Base-by-base conservation (phyloP, 2,888 invertebrate species). In the Dasysyrphus albostriatus region DNA sequence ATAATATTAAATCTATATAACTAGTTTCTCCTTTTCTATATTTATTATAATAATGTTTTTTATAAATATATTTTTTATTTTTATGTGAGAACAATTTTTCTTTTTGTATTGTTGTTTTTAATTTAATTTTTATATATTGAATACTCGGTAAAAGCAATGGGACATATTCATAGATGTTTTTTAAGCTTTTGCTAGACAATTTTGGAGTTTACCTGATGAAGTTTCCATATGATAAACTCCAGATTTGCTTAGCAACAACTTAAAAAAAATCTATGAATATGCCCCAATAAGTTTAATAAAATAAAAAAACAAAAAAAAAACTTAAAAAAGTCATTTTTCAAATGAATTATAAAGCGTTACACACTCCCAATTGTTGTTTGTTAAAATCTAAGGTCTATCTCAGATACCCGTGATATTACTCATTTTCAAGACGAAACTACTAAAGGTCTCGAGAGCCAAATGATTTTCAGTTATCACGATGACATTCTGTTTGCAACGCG, bases 361-460 rank as follows among this genome's bases (percentile, higher is more conserved):
- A 67, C 32, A 65, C 16, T 65, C 42, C n/a, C 39, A 19, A 32
- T 44, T n/a, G n/a, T 44, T 44, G 5, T 29, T 16, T 44, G 14
- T 44, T 59, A 14, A 24, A 54, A 19, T 12, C 14, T 44, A 29
- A 44, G 2, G 1, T 12, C 14, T 34, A 4, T 10, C 9, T 59
- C 39, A 61, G 5, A 61, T 32, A 54, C 37, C 70, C 32, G 9
- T 19, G 1, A 24, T 7, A 32, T 77, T 78, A 10, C 75, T 75
- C 88, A 91, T 73, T 78, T 91, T 90, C 9, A 92, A 80, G 29
- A 91, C 84, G 87, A 91, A 90, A 88, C 91, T 92, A 37, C 91
- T 88, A 79, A 92, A 90, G 59, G 90, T 89, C 76, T 92, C 91
- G 2, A 92, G 90, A 8, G 88, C 89, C 5, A 92, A 88, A 1